A percentile compares a stretch with the other conserved stretches of the same genome.
Evolutionary conservation across 2,797 vertebrate genomes (phyloP).

Genomic region (Chelonia mydas): DNA sequence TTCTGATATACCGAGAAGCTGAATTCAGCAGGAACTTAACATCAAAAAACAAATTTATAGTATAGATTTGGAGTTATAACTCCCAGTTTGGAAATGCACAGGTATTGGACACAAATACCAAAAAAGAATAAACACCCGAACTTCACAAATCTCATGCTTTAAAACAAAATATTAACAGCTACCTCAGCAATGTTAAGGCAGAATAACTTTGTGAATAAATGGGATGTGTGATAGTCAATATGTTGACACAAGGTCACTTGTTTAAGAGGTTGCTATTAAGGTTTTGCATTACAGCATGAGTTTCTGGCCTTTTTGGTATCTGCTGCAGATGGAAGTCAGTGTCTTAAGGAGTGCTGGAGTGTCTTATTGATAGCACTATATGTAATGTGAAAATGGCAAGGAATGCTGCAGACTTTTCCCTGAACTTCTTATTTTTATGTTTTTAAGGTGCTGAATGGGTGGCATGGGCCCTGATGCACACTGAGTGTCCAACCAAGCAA

Average conservation of each 20-base stretch:
- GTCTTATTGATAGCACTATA: background rate
- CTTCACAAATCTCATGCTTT: background rate
- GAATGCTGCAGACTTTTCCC: background rate
- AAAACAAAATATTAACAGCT: background rate
- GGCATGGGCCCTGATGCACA: fast-evolving
- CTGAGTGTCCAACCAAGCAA: background rate
- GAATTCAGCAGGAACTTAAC: conserved; percentile 1
- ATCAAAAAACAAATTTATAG: background rate
- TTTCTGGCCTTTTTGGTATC: conserved; percentile 35
- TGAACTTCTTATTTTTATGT: background rate
- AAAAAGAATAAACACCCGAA: fast-evolving
- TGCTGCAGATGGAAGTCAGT: conserved; percentile 48
- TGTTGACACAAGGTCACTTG: background rate
- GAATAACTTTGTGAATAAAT: conserved; percentile 13
- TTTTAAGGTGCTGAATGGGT: background rate
- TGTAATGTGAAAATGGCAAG: conserved; percentile 1
- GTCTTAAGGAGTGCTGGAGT: background rate
- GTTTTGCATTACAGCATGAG: conserved; percentile 7
- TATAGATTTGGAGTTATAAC: background rate
- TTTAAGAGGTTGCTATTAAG: conserved; percentile 44
- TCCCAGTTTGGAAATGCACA: background rate
- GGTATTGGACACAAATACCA: background rate
- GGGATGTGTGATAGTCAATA: conserved; percentile 23
- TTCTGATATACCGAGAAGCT: background rate
- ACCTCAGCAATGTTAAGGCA: background rate